Conservation (phyloP, 2,113 vertebrate species). For the Hypanus sabinus region DNA sequence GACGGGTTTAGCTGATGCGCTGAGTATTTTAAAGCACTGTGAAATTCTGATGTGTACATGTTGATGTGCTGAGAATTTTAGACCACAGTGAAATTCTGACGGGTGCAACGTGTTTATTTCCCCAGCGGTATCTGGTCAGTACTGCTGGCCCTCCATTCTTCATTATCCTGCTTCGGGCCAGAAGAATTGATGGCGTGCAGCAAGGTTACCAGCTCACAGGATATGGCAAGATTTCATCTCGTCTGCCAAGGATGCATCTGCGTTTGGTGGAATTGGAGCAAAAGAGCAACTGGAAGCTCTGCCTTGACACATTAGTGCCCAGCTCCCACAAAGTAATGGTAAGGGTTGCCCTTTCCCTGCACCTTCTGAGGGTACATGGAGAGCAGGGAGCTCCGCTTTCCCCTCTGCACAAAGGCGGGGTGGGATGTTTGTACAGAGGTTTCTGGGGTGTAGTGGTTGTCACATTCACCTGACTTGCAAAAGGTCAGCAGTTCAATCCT, state of each 20-base stretch:
- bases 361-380: too few species aligned
- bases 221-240: slow-evolving; percentile 49
- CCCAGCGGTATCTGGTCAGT: slow-evolving; percentile 57
- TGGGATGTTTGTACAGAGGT: too few species aligned
- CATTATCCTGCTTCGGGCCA: slow-evolving; percentile 53
- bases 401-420: too few species aligned
- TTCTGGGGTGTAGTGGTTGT: too few species aligned
- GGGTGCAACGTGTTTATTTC: slow-evolving; percentile 32
- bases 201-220: slow-evolving; percentile 58
- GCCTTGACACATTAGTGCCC: slow-evolving; percentile 58
- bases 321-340: slow-evolving; percentile 65
- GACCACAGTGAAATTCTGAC: not conserved
- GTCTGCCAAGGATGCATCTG: slow-evolving; percentile 55
- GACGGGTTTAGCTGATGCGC: too few species aligned
- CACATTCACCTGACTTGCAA: too few species aligned
- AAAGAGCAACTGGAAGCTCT: slow-evolving; percentile 62
- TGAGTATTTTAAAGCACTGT: too few species aligned
- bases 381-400: too few species aligned
- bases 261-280: slow-evolving; percentile 57
- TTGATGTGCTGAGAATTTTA: not conserved
- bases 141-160: slow-evolving; percentile 50
- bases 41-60: too few species aligned
- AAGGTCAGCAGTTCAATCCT: too few species aligned
- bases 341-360: slow-evolving; percentile 41
- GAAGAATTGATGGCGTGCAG: slow-evolving; percentile 49